phyloP scores from a whole-genome alignment of 2,888 invertebrate genomes.

The Rhogogaster chlorosoma region DNA sequence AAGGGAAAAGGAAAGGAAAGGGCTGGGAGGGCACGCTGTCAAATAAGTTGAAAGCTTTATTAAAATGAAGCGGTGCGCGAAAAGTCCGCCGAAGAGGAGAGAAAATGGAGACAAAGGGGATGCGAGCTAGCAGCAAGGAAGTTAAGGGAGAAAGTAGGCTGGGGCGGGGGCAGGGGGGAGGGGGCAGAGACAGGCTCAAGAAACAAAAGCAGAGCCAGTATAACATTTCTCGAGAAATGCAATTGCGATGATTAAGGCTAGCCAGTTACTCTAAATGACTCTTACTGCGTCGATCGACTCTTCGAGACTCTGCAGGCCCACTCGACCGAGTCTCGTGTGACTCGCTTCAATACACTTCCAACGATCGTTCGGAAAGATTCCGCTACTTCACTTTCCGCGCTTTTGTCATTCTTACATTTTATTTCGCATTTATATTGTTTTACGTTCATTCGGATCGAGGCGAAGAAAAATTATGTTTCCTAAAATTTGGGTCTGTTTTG shows the following conservation, averaged over 20 bases:
- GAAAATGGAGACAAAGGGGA: slow-evolving; percentile 41
- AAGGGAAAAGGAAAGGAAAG: not conserved
- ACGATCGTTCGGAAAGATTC: not conserved
- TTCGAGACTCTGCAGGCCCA: not conserved
- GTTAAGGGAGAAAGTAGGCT: not conserved
- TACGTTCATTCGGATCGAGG: not conserved
- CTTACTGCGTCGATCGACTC: not conserved
- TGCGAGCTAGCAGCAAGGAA: slow-evolving; percentile 1
- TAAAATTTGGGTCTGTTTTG: no score
- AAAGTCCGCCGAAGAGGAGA: slow-evolving; percentile 30
- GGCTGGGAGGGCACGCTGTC: slow-evolving; percentile 49
- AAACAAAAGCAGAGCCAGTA: slow-evolving; percentile 22
- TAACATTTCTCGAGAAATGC: slow-evolving; percentile 25
- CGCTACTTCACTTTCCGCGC: not conserved
- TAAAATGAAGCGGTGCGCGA: slow-evolving; percentile 57
- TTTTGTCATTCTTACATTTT: not conserved
- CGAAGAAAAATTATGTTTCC: not conserved
- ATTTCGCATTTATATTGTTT: not conserved
- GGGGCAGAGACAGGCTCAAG: not conserved
- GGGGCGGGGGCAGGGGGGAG: not conserved
- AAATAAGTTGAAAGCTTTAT: slow-evolving; percentile 60
- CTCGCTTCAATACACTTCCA: not conserved
- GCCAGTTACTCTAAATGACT: slow-evolving; percentile 32
- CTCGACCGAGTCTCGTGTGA: not conserved
- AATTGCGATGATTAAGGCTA: slow-evolving; percentile 33